Evolutionary conservation across 1,140 invertebrate species (phyloP).

Genomic region (Liolophura sinensis): DNA sequence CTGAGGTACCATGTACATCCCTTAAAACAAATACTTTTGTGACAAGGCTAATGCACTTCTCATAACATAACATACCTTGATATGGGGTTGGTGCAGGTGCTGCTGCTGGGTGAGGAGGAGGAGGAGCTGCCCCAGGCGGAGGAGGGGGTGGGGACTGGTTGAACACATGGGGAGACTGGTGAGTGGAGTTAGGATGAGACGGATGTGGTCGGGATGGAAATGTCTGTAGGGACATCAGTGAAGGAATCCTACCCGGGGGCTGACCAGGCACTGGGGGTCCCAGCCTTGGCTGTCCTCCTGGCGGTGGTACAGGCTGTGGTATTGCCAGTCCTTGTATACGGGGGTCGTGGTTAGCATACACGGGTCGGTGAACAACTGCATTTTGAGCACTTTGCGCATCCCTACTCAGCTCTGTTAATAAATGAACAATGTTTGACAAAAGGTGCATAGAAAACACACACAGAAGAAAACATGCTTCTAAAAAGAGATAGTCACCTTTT

Average conservation of each 20-base stretch:
- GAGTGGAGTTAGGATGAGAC: constrained; percentile 1
- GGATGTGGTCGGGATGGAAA: constrained; percentile 4
- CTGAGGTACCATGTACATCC: no score
- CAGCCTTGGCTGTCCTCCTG: background rate
- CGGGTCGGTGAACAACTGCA: background rate
- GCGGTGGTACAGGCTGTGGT: constrained; percentile 6
- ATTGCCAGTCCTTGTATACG: background rate
- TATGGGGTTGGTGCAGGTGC: constrained; percentile 1
- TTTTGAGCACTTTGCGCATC: background rate
- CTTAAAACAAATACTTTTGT: no score
- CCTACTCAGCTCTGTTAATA: background rate
- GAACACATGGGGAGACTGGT: background rate
- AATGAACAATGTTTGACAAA: background rate
- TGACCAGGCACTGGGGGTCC: background rate
- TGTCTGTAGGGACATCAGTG: constrained; percentile 12
- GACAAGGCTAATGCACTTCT: no score
- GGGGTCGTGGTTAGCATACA: background rate
- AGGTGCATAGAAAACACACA: no score
- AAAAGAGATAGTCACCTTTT: no score
- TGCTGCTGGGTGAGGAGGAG: background rate
- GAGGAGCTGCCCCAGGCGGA: constrained; percentile 6
- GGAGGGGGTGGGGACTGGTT: constrained; percentile 1
- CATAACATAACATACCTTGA: background rate
- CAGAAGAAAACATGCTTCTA: no score
- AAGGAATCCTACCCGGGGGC: constrained; percentile 1